Evolutionary conservation across 2,888 invertebrate genomes (phyloP), one percentile per base, ranked within the genome.

Genomic region (Aricia artaxerxes): DNA sequence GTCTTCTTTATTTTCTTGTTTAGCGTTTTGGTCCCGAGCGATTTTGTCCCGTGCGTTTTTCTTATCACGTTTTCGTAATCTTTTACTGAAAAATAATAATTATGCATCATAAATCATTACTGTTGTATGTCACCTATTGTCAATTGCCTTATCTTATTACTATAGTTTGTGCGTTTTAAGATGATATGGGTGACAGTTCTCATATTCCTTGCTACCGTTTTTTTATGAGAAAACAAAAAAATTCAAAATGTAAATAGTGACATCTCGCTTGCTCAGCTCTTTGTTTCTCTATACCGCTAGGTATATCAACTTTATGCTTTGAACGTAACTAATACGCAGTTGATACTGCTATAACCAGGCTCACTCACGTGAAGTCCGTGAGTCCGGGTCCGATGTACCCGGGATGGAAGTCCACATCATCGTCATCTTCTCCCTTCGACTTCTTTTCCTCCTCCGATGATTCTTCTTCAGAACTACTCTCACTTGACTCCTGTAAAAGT

Each of bases 341-440:
- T 24, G 24, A 24, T 24, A 24, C 24, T 24, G 3, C 38, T 4
- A 38, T 38, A 0, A 38, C 4, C 0, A 1, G 2, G 49, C 49
- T 2, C 49, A 82, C 86, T 85, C 61, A 93, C 93, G 83, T 92
- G 83, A 92, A 93, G 80, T 87, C 83, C 0, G 83, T 73, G 0
- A 87, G 82, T 0, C 86, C 84, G 0, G 84, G 73, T 0, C 84
- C 85, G 0, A 87, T 83, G 80, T 82, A 82, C 0, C 88, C 88
- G 0, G 94, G 94, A 5, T 84, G 84, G 83, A 94, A 94, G 84
- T 94, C 94, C 4, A 88, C 91, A n/a, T 94, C 94, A 4, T 88
- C 91, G 24, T 94, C 94, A 0, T 88, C 85, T 1, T 86, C 84
- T 31, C 88, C 90, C 80, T 86, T 86, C 1, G 84, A 83, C 0